Percentiles rank a stretch among this genome's conserved stretches.
Conservation (phyloP, 2,113 vertebrate species). For the Elephas maximus region DNA sequence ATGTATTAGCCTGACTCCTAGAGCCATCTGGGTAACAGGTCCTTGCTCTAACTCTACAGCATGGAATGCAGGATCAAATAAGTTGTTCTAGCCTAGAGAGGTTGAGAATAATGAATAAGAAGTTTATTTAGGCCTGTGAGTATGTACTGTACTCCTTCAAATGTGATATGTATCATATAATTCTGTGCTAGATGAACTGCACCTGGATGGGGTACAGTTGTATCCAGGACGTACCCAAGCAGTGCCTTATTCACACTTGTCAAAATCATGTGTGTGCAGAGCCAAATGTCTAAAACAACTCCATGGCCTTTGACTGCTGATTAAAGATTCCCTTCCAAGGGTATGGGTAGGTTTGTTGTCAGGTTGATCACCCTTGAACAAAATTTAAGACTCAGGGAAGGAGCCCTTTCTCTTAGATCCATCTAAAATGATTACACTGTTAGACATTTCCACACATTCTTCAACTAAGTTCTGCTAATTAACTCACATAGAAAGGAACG, state of each 20-base stretch:
- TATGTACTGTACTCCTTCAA: not conserved
- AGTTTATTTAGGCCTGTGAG: not conserved
- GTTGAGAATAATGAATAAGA: not conserved
- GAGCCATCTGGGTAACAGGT: not conserved
- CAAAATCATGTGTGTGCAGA: not conserved
- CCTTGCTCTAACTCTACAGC: not conserved
- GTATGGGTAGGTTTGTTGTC: conserved; percentile 12
- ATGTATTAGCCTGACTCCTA: not conserved
- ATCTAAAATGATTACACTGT: conserved; percentile 28
- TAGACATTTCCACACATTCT: conserved; percentile 67
- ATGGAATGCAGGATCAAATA: conserved; percentile 4
- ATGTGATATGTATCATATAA: not conserved
- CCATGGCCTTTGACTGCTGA: not conserved
- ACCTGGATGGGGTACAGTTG: not conserved
- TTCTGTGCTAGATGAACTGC: not conserved
- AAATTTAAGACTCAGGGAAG: not conserved
- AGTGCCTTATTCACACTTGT: not conserved
- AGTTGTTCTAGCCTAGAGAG: not conserved
- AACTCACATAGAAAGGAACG: conserved; percentile 65
- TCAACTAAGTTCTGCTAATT: conserved; percentile 65
- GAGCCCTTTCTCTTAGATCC: not conserved
- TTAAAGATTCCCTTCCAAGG: conserved; percentile 12
- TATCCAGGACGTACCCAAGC: not conserved
- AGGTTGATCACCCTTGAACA: conserved; percentile 28
- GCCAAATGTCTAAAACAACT: not conserved